phyloP scores from a whole-genome alignment of 1,140 invertebrate genomes.

The Bombus ignitus region DNA sequence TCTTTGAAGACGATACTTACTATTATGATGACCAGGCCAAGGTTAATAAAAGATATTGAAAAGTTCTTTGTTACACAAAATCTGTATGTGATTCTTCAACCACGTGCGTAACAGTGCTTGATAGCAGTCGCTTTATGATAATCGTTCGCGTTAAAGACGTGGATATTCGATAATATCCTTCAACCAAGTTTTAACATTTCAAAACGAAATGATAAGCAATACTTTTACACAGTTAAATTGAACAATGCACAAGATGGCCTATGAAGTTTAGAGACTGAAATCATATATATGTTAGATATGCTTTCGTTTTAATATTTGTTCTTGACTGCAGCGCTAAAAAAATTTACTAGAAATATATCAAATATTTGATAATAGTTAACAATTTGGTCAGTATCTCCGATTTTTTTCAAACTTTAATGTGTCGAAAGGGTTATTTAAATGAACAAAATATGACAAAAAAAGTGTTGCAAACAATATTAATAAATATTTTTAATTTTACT shows the following conservation, averaged over 20 bases:
- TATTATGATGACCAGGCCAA: conserved; percentile 75
- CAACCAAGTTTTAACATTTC: conserved; percentile 75
- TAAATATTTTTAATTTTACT: no score
- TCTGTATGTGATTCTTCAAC: conserved; percentile 39
- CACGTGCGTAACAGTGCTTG: conserved; percentile 3
- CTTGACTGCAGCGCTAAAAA: conserved; percentile 19
- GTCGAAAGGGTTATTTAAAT: no score
- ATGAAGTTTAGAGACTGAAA: conserved; percentile 46
- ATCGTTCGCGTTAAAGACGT: conserved; percentile 22
- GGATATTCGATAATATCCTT: conserved; percentile 37
- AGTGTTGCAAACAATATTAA: no score
- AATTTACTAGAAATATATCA: background rate
- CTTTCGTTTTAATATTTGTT: conserved; percentile 9
- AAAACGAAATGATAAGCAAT: conserved; percentile 70
- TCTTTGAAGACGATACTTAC: conserved; percentile 68
- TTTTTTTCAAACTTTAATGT: no score
- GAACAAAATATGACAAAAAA: no score
- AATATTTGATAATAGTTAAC: no score
- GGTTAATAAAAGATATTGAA: conserved; percentile 78
- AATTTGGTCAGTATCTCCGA: no score
- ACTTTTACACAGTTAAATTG: conserved; percentile 78
- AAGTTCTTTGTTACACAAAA: conserved; percentile 75
- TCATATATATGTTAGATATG: conserved; percentile 27
- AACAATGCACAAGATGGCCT: conserved; percentile 81
- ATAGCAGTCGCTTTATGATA: background rate